Percentiles rank a stretch among this genome's conserved stretches.
phyloP scores from a whole-genome alignment of 2,888 invertebrate genomes.

The Enoplolaimus lenunculus region DNA sequence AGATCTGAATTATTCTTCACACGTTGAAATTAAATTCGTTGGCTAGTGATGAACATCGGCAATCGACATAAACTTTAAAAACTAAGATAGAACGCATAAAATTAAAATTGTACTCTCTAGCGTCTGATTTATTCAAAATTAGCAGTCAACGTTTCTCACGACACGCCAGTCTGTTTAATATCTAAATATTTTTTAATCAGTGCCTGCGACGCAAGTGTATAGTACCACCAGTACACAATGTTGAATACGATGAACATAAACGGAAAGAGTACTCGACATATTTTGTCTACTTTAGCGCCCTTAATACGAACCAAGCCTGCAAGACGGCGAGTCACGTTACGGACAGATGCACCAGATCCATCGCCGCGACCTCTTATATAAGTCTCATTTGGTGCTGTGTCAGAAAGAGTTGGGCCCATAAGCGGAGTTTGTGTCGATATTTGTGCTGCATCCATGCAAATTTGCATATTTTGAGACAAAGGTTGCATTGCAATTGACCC shows the following conservation, averaged over 20 bases:
- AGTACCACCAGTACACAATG: constrained; percentile 12
- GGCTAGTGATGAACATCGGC: too few species aligned
- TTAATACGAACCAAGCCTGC: neutral
- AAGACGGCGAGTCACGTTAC: neutral
- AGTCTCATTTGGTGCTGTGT: neutral
- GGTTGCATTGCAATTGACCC: neutral
- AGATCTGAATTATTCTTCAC: too few species aligned
- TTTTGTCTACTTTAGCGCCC: constrained; percentile 10
- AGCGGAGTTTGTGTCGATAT: neutral
- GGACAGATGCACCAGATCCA: neutral
- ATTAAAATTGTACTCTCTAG: too few species aligned
- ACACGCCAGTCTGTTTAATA: neutral
- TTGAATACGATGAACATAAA: constrained; percentile 1
- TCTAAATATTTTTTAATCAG: neutral
- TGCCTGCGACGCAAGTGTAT: neutral
- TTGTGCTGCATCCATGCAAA: neutral
- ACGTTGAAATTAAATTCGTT: too few species aligned
- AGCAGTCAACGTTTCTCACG: too few species aligned
- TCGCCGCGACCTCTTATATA: neutral
- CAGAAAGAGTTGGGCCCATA: neutral
- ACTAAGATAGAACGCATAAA: too few species aligned
- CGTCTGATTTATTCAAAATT: too few species aligned
- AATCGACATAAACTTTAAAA: too few species aligned
- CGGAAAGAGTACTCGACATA: constrained; percentile 9
- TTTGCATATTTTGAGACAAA: neutral